Evolutionary conservation across 2,113 vertebrate genomes (phyloP).

Genomic region (Canis aureus): DNA sequence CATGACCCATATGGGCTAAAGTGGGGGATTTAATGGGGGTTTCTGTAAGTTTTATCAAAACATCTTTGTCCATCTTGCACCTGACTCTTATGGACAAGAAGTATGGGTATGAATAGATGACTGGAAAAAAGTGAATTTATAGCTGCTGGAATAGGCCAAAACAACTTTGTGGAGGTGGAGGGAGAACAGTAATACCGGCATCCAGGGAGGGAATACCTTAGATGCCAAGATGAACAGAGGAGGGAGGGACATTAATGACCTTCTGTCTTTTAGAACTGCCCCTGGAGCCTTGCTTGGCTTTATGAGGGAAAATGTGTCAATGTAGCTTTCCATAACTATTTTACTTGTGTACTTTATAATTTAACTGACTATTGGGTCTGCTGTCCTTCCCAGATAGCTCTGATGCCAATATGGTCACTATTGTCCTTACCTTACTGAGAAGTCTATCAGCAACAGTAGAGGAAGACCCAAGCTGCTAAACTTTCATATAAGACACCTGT

Average conservation of each 20-base stretch:
- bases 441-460: constrained; percentile 20
- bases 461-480: neutral
- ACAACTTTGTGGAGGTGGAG: neutral
- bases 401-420: neutral
- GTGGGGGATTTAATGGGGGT: neutral
- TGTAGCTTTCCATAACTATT: neutral
- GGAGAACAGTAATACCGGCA: neutral
- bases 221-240: neutral
- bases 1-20: neutral
- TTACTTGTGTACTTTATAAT: neutral
- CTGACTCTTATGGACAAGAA: neutral
- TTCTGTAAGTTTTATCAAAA: constrained; percentile 44
- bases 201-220: neutral
- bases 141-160: neutral
- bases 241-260: neutral
- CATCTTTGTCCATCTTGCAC: neutral
- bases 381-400: neutral
- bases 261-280: neutral
- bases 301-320: neutral
- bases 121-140: neutral
- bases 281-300: constrained; percentile 3
- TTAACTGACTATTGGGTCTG: constrained; percentile 12
- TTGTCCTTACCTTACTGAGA: constrained; percentile 25
- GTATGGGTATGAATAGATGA: neutral
- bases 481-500: neutral